These are phyloP conservation scores for Nannospalax galili DNA, from an alignment of 2,113 vertebrate species.

Conservation along the genomic window DNA sequence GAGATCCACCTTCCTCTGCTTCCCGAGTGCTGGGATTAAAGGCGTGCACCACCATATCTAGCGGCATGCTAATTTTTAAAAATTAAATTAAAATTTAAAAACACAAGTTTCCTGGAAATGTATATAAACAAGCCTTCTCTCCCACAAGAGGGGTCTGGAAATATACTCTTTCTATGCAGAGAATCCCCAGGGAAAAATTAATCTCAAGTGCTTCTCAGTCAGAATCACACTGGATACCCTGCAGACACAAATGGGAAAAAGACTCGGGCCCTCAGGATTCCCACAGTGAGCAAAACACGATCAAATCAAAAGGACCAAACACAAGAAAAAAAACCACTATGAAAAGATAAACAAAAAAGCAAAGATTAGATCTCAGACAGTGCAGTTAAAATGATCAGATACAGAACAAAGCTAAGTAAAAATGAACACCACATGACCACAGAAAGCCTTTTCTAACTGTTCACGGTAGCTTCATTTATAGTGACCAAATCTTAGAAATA, in stretches of 20 bases:
- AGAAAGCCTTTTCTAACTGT: background rate
- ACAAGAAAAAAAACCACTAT: conserved; percentile 16
- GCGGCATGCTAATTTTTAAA: background rate
- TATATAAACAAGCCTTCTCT: conserved; percentile 10
- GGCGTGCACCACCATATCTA: too few relatives aligned
- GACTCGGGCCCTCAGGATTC: background rate
- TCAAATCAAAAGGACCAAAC: conserved; percentile 18
- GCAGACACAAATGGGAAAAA: conserved; percentile 27
- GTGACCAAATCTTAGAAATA: background rate
- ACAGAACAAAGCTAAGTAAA: background rate
- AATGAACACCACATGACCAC: background rate
- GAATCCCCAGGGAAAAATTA: conserved; percentile 41
- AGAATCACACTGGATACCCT: background rate
- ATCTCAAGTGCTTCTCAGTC: conserved; percentile 14
- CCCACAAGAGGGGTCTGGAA: background rate
- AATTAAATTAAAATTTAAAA: background rate
- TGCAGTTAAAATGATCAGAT: background rate
- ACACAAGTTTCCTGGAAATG: background rate
- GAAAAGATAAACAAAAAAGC: background rate
- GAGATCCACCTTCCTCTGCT: too few relatives aligned
- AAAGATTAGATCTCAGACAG: background rate
- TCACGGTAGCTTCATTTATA: background rate
- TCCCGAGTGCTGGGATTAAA: too few relatives aligned
- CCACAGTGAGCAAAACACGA: conserved; percentile 30
- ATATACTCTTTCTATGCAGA: background rate